phyloP scores from a whole-genome alignment of 2,888 invertebrate genomes.

The Sialis lutaria region DNA sequence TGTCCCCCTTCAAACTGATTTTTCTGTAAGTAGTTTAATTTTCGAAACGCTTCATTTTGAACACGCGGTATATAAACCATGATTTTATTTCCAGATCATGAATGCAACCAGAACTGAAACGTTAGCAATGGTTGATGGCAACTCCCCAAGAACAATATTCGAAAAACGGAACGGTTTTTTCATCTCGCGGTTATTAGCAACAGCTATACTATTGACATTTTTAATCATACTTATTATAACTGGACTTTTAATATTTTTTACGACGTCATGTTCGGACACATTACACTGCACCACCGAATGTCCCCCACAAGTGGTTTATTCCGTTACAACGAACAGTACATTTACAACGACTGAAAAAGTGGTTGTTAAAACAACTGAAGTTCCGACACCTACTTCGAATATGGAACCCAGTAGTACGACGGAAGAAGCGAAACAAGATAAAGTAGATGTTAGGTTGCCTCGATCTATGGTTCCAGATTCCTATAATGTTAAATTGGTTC shows the following conservation, averaged over 20 bases:
- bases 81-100: not conserved
- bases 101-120: not conserved
- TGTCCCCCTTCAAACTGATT: no score
- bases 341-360: not conserved
- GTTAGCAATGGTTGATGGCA: slow-evolving; percentile 38
- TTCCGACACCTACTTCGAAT: not conserved
- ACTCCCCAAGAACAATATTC: slow-evolving; percentile 40
- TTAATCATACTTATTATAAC: slow-evolving; percentile 47
- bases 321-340: not conserved
- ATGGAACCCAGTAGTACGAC: not conserved
- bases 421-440: not conserved
- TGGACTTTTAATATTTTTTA: slow-evolving; percentile 59
- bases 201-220: slow-evolving; percentile 39
- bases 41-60: no score
- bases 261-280: slow-evolving; percentile 37
- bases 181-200: slow-evolving; percentile 31
- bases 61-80: not conserved
- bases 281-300: not conserved
- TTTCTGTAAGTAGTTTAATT: no score
- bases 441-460: slow-evolving; percentile 50
- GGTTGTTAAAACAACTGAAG: not conserved
- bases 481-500: slow-evolving; percentile 52
- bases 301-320: not conserved
- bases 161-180: slow-evolving; percentile 43
- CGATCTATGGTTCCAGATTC: slow-evolving; percentile 44